Base-by-base conservation (phyloP, 2,797 vertebrate genomes). In the Sebastes diploproa region DNA sequence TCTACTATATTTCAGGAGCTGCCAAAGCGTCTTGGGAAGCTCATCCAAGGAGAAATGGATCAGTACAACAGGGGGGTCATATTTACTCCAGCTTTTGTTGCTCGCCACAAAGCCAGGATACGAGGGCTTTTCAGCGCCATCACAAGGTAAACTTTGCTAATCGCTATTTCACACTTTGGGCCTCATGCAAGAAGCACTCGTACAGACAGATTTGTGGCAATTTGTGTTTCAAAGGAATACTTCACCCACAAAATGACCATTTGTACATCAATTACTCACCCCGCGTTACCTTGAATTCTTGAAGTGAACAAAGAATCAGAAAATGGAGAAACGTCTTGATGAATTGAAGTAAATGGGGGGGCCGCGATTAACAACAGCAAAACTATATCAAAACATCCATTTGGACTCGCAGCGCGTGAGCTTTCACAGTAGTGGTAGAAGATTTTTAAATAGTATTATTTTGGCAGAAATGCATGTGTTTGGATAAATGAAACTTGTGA, bases 41-140 rank as follows among this genome's bases (percentile, higher is more conserved):
- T 98, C 56, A 96, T 99, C 89, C 95, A 94, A 25, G 98, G 98
- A 56, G 96, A 97, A 7, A 95, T 99, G 85, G 98, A 99, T 93
- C 95, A 97, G 90, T 98, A 96, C 91, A 98, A 97, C 86, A 95
- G 85, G 75, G 98, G 98, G 7, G 94, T 98, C 64, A 97, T 99
- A 91, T 99, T 97, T 72, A 99, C 98, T 1, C 96, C 97, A 23
- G 96, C 97, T 4, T 99, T 98, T 81, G 95, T 99, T 27, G 94
- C 97, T 75, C 96, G 97, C 13, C 98, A 99, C 94, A 97, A 95
- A 92, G 97, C 98, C 32, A 96, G 96, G 16, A 96, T 98, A 78
- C 95, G 96, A 61, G 98, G 98, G 0, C 96, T 99, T 2, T 99
- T 99, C 94, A 98, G 97, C 67, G 97, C 97, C 0, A 92, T 99